Percentiles rank a stretch among this genome's conserved stretches.
These are phyloP conservation scores for Batillaria attramentaria DNA, from an alignment of 1,140 invertebrate genomes.

Conservation along the genomic window DNA sequence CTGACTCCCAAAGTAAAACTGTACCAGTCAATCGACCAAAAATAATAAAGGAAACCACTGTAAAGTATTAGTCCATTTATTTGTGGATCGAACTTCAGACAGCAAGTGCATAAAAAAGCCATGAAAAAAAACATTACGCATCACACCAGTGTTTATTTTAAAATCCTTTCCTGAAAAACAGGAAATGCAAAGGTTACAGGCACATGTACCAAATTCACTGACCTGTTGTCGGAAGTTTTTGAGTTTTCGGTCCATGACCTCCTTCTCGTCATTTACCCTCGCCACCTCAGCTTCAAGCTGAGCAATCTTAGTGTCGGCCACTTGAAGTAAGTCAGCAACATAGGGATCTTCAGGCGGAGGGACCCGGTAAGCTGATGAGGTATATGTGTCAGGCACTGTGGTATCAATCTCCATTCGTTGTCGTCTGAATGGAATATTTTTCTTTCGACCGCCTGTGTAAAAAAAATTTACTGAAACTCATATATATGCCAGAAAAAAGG, in stretches of 20 bases:
- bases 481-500: not conserved
- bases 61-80: too few relatives aligned
- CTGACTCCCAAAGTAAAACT: too few relatives aligned
- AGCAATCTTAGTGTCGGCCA: conserved; percentile 68
- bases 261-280: conserved; percentile 57
- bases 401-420: conserved; percentile 71
- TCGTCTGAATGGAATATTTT: conserved; percentile 69
- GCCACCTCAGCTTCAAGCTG: conserved; percentile 60
- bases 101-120: too few relatives aligned
- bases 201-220: too few relatives aligned
- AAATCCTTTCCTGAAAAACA: not conserved
- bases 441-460: conserved; percentile 68
- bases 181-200: not conserved
- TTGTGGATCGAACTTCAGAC: too few relatives aligned
- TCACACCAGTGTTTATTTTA: too few relatives aligned
- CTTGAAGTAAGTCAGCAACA: conserved; percentile 69
- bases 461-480: not conserved
- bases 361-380: conserved; percentile 37
- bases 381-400: conserved; percentile 57
- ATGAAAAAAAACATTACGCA: too few relatives aligned
- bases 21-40: too few relatives aligned
- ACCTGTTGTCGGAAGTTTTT: conserved; percentile 69
- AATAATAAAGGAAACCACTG: too few relatives aligned
- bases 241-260: conserved; percentile 65
- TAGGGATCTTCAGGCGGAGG: conserved; percentile 67